Conservation (phyloP, 1,140 invertebrate species). For the Antheraea mylitta region DNA sequence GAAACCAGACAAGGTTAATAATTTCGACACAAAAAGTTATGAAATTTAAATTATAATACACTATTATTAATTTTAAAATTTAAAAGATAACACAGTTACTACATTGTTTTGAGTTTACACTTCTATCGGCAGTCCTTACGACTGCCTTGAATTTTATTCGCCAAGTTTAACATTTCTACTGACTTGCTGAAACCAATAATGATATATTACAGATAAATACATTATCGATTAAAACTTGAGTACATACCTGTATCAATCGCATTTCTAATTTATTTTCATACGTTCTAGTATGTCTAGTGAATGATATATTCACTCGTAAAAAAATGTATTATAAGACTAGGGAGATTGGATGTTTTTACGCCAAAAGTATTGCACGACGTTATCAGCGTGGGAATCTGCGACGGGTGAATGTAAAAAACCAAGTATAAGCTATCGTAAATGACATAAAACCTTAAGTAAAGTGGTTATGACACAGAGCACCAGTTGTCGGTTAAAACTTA, state of each 20-base stretch:
- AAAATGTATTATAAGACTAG: neutral
- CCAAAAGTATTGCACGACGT: neutral
- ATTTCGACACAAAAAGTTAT: no score
- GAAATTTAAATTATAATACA: no score
- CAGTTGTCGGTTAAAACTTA: no score
- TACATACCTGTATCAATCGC: neutral
- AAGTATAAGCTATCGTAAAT: neutral
- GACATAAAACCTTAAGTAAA: neutral
- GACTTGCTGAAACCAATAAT: no score
- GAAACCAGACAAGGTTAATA: no score
- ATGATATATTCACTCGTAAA: neutral
- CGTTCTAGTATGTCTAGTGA: neutral
- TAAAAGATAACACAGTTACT: no score
- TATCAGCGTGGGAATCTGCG: neutral
- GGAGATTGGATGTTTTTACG: neutral
- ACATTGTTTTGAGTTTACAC: no score
- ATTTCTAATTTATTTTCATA: slow-evolving; percentile 1
- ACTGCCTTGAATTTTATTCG: no score
- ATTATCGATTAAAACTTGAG: neutral
- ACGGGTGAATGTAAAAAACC: neutral
- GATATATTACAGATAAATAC: no score
- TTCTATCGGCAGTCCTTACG: no score
- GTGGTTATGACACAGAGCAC: neutral
- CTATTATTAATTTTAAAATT: no score
- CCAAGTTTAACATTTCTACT: no score